phyloP scores from a whole-genome alignment of 1,140 invertebrate species.

The Pseudomyrmex concolor region DNA sequence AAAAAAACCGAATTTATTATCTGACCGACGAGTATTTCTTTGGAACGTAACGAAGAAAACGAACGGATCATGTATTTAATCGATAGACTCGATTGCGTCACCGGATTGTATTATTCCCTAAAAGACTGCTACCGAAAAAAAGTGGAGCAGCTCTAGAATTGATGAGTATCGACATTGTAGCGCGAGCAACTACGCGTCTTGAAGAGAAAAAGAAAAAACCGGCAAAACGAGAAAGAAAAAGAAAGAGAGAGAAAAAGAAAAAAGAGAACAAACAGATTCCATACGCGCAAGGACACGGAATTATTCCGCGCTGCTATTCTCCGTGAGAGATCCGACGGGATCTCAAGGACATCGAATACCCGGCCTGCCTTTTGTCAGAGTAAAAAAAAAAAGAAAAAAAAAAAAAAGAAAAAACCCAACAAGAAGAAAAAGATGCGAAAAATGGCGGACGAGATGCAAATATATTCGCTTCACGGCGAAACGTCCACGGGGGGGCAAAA shows the following conservation, averaged over 20 bases:
- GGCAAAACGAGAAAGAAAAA: background rate
- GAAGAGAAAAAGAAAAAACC: too few species aligned
- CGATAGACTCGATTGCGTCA: slow-evolving; percentile 14
- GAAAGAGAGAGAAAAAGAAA: slow-evolving; percentile 16
- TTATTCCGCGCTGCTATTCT: slow-evolving; percentile 62
- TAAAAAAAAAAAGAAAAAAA: slow-evolving; percentile 14
- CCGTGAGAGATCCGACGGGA: slow-evolving; percentile 58
- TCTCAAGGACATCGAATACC: slow-evolving; percentile 78
- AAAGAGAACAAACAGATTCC: slow-evolving; percentile 36
- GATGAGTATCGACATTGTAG: too few species aligned
- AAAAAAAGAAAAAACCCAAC: slow-evolving; percentile 2
- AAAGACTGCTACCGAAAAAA: slow-evolving; percentile 5
- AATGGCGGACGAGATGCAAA: slow-evolving; percentile 72
- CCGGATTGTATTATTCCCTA: background rate
- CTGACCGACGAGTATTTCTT: background rate
- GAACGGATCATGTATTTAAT: background rate
- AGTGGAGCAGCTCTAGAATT: slow-evolving; percentile 6
- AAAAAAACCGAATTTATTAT: background rate
- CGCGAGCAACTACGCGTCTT: too few species aligned
- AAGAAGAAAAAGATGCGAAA: slow-evolving; percentile 15
- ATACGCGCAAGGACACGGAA: slow-evolving; percentile 66
- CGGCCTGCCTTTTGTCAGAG: slow-evolving; percentile 80
- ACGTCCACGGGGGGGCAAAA: slow-evolving; percentile 62
- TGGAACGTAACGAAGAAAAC: background rate
- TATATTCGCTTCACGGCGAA: slow-evolving; percentile 73